A percentile compares a stretch with the other conserved stretches of the same genome.
Evolutionary conservation across 92 coral and sea anemone species (phyloP).

Genomic region (Parazoanthus swiftii): DNA sequence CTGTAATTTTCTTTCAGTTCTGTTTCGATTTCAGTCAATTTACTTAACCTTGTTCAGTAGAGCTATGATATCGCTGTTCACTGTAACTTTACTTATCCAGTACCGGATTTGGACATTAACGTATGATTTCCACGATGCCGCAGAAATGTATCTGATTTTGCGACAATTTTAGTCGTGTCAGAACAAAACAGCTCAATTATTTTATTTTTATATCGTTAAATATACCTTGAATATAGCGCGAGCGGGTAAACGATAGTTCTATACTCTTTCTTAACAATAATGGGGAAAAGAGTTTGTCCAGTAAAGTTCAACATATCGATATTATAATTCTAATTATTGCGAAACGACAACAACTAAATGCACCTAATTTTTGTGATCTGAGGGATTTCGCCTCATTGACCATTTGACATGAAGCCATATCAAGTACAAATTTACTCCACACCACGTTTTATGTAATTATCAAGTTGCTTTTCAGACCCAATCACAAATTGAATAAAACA

Average conservation of each 20-base stretch:
- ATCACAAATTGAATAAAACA: slow-evolving; percentile 25
- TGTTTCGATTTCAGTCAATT: background rate
- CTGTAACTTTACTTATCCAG: background rate
- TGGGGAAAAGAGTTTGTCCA: background rate
- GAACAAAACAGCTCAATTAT: background rate
- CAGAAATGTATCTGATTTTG: background rate
- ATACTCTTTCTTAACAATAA: background rate
- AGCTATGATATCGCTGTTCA: background rate
- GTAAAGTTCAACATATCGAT: slow-evolving; percentile 13
- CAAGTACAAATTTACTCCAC: background rate
- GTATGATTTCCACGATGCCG: background rate
- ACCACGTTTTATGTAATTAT: slow-evolving; percentile 11
- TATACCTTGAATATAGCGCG: background rate
- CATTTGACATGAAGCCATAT: background rate
- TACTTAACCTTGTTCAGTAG: background rate
- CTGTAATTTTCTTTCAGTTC: background rate
- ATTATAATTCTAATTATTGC: slow-evolving; percentile 5
- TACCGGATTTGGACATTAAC: background rate
- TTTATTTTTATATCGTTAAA: background rate
- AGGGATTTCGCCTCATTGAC: slow-evolving; percentile 8
- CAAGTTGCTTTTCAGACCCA: background rate
- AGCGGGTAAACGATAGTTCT: background rate
- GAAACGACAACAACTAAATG: background rate
- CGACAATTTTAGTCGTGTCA: background rate
- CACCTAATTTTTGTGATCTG: slow-evolving; percentile 8